Evolutionary conservation across 2,888 invertebrate species (phyloP), one percentile per base, ranked within the genome.

Genomic region (Parochlus steinenii): DNA sequence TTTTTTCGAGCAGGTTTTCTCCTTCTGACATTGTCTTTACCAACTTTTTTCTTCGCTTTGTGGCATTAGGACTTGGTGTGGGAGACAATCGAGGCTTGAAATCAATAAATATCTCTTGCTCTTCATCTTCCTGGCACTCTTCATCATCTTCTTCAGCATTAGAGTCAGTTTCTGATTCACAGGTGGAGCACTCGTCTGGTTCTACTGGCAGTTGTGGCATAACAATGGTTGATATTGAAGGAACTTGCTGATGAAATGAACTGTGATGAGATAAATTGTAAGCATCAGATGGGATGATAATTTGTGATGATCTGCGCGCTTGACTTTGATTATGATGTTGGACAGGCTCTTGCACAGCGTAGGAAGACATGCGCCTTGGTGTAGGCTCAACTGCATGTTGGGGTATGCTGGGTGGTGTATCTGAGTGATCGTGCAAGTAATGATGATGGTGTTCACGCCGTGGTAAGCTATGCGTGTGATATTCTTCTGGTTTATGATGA

Each of bases 81-180:
- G 74, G 71, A 12, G 75, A 71, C 10, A 71, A 60, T 41, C 72
- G 68, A 5, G 86, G 86, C 56, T 86, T 83, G 53, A 85, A 86
- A 52, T 86, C 81, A 44, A 86, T 85, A 41, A 86, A 75, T 38
- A 86, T 85, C 59, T 85, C 85, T 46, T 71, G 71, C 52, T 77
- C 76, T 47, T 73, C 73, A 45, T 71, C 68, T 42, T 70, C 64
- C 51, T 69, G 63, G 3, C 11, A 15, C 14, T 31, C 26, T n/a
- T 28, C 32, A 3, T 29, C 20, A 11, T 20, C 40, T 52, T 57
- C 26, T 14, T 22, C 31, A 19, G 25, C 31, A 20, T 32, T 27
- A 3, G 41, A 40, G 14, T 41, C 39, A 25, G 39, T 37, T 34
- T 42, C 44, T 8, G 40, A 41, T 16, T 42, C 41, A 16, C 42